Evolutionary conservation across 1,140 invertebrate genomes (phyloP).

Genomic region (Drosophila pseudoananassae): DNA sequence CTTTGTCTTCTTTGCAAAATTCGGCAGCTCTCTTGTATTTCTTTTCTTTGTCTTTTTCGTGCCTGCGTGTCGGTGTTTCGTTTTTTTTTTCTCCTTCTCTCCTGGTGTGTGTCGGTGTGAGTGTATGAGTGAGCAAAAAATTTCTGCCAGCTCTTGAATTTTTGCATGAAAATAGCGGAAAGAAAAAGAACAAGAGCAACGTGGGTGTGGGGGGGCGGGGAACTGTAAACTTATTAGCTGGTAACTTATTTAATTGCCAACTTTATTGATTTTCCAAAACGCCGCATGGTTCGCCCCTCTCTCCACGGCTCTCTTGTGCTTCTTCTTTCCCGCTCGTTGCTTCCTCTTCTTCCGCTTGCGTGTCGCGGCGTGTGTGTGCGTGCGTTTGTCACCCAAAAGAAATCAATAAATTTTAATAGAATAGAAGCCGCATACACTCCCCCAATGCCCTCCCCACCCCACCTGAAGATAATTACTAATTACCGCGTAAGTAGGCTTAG

Average conservation of each 20-base stretch:
- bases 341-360: slow-evolving; percentile 3
- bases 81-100: slow-evolving; percentile 23
- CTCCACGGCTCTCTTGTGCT: too few relatives aligned
- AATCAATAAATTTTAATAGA: slow-evolving; percentile 74
- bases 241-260: slow-evolving; percentile 29
- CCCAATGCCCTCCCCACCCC: neutral
- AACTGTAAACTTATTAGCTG: slow-evolving; percentile 42
- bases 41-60: slow-evolving; percentile 53
- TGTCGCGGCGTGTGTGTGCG: slow-evolving; percentile 2
- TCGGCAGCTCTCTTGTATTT: slow-evolving; percentile 8
- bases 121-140: slow-evolving; percentile 23
- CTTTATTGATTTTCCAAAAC: slow-evolving; percentile 47
- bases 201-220: too few relatives aligned
- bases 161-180: neutral
- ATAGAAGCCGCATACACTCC: slow-evolving; percentile 26
- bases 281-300: too few relatives aligned
- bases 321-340: slow-evolving; percentile 5
- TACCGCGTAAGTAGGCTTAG: neutral
- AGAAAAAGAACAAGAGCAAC: slow-evolving; percentile 7
- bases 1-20: slow-evolving; percentile 34
- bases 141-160: slow-evolving; percentile 5
- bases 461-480: slow-evolving; percentile 1
- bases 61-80: slow-evolving; percentile 7
- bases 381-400: slow-evolving; percentile 62
- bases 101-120: slow-evolving; percentile 13